Base-by-base conservation (phyloP, 2,113 vertebrate genomes). In the Haliaeetus leucogaster region DNA sequence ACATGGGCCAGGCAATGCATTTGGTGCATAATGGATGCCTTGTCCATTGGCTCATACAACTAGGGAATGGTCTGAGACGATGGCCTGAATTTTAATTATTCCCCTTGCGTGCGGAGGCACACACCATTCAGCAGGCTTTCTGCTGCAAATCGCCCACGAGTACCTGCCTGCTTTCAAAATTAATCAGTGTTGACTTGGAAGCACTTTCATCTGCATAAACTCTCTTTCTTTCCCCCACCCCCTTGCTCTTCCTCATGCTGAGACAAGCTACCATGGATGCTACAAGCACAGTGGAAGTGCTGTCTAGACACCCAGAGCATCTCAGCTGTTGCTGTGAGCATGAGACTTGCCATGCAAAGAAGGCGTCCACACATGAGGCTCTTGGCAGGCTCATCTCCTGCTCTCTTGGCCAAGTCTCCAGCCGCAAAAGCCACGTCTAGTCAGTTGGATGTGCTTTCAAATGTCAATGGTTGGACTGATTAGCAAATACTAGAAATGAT, bases 131-230 rank as follows among this genome's bases (percentile, higher is more conserved):
- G 36, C 65, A 72, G 25, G 17, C 20, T 87, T 56, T 82, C n/a
- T 32, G 65, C 81, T 82, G 86, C 81, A 79, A 68, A 67, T 71
- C 83, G 7, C 94, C 91, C 94, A 94, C 52, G 16, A 72, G 58
- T 65, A 67, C 36, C 47, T 82, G 58, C 72, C 92, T 84, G 73
- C 68, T 95, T 93, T 95, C 97, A 92, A 70, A 94, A 95, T 95
- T 89, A 96, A 95, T 97, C 95, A 89, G 86, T 45, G 61, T 67
- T 92, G 91, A 92, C 80, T 91, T 88, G 79, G 78, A 82, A 90
- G 74, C 6, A 82, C 66, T 92, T 97, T 93, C 65, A 82, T 89
- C 50, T 95, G 40, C 48, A 68, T 11, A 53, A 85, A 65, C 15
- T 55, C 34, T 93, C n/a, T 82, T 89, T 81, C 40, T 72, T 92